A percentile compares a stretch with the other conserved stretches of the same genome.
These are phyloP conservation scores for Macrosiphum euphorbiae DNA, from an alignment of 2,888 invertebrate species.

Conservation along the genomic window DNA sequence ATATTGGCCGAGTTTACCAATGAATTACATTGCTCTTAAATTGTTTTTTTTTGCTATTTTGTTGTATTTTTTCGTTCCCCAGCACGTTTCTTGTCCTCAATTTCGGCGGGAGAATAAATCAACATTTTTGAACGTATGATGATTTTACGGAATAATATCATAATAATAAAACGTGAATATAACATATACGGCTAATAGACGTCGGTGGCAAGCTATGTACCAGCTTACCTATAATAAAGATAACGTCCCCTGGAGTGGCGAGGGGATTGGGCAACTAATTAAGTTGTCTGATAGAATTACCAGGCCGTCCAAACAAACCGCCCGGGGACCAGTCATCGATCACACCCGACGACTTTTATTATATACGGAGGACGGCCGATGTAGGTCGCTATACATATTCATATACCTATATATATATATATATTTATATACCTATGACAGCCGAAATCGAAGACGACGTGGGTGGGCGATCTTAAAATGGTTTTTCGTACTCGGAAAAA, in stretches of 20 bases:
- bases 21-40: no score
- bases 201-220: background rate
- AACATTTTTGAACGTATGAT: background rate
- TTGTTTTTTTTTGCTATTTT: background rate
- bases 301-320: background rate
- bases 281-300: conserved; percentile 16
- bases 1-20: no score
- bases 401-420: no score
- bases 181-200: background rate
- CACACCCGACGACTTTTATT: background rate
- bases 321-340: background rate
- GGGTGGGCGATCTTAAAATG: background rate
- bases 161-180: background rate
- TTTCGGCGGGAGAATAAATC: background rate
- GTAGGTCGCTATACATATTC: no score
- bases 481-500: background rate
- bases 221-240: background rate
- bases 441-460: background rate
- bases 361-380: background rate
- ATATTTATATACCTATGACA: no score
- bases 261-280: background rate
- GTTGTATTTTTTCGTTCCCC: background rate
- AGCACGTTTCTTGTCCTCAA: background rate
- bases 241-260: no score
- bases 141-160: background rate